Conservation (phyloP, 2,113 vertebrate genomes). For the Diadophis punctatus region DNA sequence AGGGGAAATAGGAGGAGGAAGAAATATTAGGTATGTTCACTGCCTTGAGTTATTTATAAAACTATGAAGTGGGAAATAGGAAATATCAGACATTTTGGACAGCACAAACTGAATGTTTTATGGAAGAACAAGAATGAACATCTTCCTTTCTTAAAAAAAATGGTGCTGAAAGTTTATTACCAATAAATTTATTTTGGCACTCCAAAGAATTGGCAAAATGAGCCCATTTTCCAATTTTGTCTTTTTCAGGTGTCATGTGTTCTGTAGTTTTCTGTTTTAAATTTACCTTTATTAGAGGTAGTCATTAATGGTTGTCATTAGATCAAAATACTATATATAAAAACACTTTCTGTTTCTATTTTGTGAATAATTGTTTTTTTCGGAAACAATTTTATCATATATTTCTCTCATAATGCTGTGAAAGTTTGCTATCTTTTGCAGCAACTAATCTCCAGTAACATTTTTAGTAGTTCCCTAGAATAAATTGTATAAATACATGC, state of each 20-base stretch:
- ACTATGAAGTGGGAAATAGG: background rate
- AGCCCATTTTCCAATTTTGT: background rate
- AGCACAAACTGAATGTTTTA: background rate
- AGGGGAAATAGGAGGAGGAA: background rate
- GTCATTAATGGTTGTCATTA: background rate
- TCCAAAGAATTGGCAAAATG: background rate
- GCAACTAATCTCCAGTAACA: background rate
- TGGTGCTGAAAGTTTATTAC: background rate
- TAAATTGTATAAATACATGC: constrained; percentile 8
- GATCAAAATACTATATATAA: background rate
- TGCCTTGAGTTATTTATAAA: background rate
- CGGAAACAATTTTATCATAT: background rate
- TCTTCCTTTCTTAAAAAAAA: background rate
- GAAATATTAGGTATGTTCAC: background rate
- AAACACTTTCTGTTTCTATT: background rate
- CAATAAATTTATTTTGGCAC: background rate
- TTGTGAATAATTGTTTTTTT: background rate
- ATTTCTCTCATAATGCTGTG: background rate
- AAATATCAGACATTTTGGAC: background rate
- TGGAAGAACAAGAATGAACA: background rate
- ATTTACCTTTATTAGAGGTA: background rate
- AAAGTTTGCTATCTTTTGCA: background rate
- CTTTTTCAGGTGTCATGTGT: background rate
- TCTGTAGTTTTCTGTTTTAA: background rate
- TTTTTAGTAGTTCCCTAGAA: background rate